Evolutionary conservation across 1,140 invertebrate species (phyloP).

Genomic region (Mylabris phalerata): DNA sequence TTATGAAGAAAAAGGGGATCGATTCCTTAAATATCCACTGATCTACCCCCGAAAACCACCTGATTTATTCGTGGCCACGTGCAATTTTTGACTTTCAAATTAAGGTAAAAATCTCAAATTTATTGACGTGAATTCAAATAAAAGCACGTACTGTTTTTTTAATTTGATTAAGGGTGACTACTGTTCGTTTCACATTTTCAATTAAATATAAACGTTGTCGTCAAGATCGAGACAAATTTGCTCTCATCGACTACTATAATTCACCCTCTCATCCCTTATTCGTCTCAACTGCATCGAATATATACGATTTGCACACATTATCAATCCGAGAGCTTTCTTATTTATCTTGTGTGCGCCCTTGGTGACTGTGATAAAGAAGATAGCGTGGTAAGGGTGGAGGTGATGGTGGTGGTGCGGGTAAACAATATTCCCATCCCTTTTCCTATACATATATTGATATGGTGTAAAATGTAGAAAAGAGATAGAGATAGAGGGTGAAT

Average conservation of each 20-base stretch:
- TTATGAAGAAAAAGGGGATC: not conserved
- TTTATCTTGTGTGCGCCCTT: slow-evolving; percentile 1
- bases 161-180: not conserved
- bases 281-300: not conserved
- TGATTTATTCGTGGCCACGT: not conserved
- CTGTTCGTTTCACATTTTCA: too few relatives aligned
- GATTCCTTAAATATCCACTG: not conserved
- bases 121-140: not conserved
- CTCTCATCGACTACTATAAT: not conserved
- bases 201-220: not conserved
- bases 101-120: not conserved
- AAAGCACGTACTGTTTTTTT: not conserved
- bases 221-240: not conserved
- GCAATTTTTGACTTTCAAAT: slow-evolving; percentile 4
- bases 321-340: slow-evolving; percentile 6
- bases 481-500: too few relatives aligned
- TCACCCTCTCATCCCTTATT: not conserved
- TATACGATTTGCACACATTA: slow-evolving; percentile 11
- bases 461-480: too few relatives aligned
- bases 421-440: too few relatives aligned
- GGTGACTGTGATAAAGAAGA: slow-evolving; percentile 4
- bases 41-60: too few relatives aligned
- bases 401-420: too few relatives aligned
- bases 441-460: not conserved
- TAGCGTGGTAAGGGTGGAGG: not conserved